Evolutionary conservation across 2,113 vertebrate genomes (phyloP).

Genomic region (Dicrurus megarhynchus): DNA sequence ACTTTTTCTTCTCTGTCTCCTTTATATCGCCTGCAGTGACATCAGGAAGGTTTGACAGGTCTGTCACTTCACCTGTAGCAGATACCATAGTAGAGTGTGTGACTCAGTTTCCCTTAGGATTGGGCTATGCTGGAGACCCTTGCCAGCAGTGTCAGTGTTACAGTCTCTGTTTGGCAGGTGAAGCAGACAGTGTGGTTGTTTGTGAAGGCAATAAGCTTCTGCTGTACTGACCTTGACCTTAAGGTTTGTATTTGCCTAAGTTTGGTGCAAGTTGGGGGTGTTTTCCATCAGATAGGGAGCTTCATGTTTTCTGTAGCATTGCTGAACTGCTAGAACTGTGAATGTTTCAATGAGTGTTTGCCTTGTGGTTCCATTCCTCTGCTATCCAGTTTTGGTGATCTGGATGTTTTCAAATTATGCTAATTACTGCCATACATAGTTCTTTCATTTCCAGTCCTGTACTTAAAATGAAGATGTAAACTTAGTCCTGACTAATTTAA

Average conservation of each 20-base stretch:
- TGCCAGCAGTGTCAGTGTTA: background rate
- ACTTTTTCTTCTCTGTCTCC: background rate
- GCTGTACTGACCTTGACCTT: background rate
- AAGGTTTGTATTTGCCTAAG: background rate
- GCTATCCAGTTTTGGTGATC: background rate
- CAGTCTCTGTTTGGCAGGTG: background rate
- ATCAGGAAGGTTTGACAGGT: background rate
- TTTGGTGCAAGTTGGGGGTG: background rate
- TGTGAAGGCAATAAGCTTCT: background rate
- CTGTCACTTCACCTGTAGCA: background rate
- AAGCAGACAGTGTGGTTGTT: background rate
- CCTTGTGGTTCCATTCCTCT: background rate
- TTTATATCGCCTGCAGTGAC: background rate
- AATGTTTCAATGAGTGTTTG: background rate
- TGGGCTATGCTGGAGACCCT: background rate
- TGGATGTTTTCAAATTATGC: background rate
- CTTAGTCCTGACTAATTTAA: background rate
- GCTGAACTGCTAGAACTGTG: background rate
- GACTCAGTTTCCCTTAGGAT: background rate
- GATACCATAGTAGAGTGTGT: rapidly evolving
- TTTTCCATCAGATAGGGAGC: background rate
- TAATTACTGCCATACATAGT: background rate
- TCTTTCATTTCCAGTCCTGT: background rate
- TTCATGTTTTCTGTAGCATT: background rate
- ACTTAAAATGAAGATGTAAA: background rate